Evolutionary conservation across 2,888 invertebrate genomes (phyloP), one percentile per base, ranked within the genome.

Genomic region (Enchytraeus crypticus): DNA sequence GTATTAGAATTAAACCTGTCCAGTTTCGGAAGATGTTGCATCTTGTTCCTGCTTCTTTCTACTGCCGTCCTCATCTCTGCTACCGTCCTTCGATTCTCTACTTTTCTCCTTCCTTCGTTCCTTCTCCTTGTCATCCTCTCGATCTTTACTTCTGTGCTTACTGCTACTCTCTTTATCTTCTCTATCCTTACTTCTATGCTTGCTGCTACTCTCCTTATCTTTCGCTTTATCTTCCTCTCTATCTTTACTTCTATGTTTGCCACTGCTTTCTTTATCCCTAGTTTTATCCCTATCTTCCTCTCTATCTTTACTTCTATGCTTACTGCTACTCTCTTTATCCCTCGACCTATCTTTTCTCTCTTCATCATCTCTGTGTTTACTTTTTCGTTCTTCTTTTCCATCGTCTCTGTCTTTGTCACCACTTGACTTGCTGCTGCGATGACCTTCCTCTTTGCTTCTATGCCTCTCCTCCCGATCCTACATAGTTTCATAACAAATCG

Each of bases 11-110:
- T n/a, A n/a, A n/a, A n/a, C n/a, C n/a, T n/a, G n/a, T n/a, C n/a
- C n/a, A n/a, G n/a, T n/a, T n/a, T n/a, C n/a, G n/a, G n/a, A n/a
- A n/a, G n/a, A n/a, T n/a, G n/a, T n/a, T n/a, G n/a, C n/a, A n/a
- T n/a, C n/a, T n/a, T n/a, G n/a, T n/a, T n/a, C n/a, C n/a, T n/a
- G n/a, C n/a, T n/a, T n/a, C n/a, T 46, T 47, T 55, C 43, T 56
- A 14, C 33, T 45, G 8, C 70, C 68, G 38, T 66, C 69, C 58
- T 64, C 64, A 57, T 70, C 69, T 51, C 71, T 67, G 65, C 69
- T 63, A 26, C 65, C 61, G 23, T 47, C 32, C 27, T 71, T 69
- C 43, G 65, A 69, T 58, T 65, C 63, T 59, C 70, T 69, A 53
- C 71, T 68, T 66, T 69, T 63, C 30, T 66, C 60, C 59, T 62